Base-by-base conservation (phyloP, 2,888 invertebrate genomes). In the Colostygia pectinataria region DNA sequence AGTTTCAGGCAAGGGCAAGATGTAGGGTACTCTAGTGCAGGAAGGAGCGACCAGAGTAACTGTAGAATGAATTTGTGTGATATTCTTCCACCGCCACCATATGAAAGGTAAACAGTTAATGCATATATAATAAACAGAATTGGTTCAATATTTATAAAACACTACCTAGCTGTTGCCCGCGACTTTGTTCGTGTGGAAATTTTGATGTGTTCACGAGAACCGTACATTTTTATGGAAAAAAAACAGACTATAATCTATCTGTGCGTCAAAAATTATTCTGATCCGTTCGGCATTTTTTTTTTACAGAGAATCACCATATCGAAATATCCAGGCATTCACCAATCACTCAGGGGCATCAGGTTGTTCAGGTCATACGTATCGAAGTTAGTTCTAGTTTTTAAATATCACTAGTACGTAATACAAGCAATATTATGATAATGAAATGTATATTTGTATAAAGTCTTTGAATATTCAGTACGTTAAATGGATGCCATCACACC, bases 41-140 rank as follows among this genome's bases (percentile, higher is more conserved):
- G 73, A 1, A 75, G 83, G 38, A 81, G 77, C 51, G 88, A 88
- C 38, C 80, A 85, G 50, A 86, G 52, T 39, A 52, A 85, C 49
- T 86, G 83, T 63, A 82, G 88, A 45, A 86, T 91, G 82, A 91
- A 91, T 71, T 70, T 91, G 61, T 89, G 89, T 64, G 89, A 90
- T 66, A 89, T 78, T 61, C 78, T 75, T 61, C 88, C 73, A 56
- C 92, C 73, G 59, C 92, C 77, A 57, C 92, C 83, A 1, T 90
- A 90, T 58, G 89, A 90, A 75, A 86, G 88, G 89, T 90, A 75
- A 64, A 55, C 44, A 48, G 5, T 27, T 32, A n/a, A 39, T 14
- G 2, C 9, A 20, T 18, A 7, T 33, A n/a, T n/a, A n/a, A n/a
- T n/a, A n/a, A n/a, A n/a, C n/a, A n/a, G n/a, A n/a, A n/a, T n/a